These are phyloP conservation scores for Aphelinus atriplicis DNA, from an alignment of 1,140 invertebrate genomes.

Conservation along the genomic window DNA sequence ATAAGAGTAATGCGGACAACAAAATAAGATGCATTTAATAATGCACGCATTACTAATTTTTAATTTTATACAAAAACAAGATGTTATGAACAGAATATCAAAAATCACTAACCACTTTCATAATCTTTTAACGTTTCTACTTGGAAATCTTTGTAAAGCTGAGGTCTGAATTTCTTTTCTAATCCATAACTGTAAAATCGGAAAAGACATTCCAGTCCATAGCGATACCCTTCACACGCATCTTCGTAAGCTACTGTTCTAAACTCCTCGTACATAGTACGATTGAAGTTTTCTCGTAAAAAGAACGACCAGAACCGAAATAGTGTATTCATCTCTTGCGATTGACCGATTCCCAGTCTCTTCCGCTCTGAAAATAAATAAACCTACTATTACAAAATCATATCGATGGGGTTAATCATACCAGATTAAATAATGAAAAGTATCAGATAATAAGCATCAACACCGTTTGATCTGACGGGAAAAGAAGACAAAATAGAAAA, in stretches of 20 bases:
- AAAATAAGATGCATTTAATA: too few species aligned
- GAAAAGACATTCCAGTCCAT: constrained; percentile 95
- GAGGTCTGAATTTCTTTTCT: constrained; percentile 92
- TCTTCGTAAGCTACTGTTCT: constrained; percentile 90
- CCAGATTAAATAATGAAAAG: neutral
- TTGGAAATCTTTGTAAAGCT: constrained; percentile 96
- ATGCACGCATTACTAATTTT: neutral
- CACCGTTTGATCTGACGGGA: constrained; percentile 56
- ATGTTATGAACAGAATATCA: constrained; percentile 39
- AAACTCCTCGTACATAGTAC: constrained; percentile 98
- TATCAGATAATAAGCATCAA: constrained; percentile 45
- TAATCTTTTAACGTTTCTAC: constrained; percentile 92
- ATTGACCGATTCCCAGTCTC: constrained; percentile 90
- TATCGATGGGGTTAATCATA: constrained; percentile 4
- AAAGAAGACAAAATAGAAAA: constrained; percentile 61
- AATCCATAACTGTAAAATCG: constrained; percentile 98
- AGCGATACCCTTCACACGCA: constrained; percentile 89
- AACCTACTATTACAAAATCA: constrained; percentile 26
- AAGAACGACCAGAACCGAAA: constrained; percentile 99
- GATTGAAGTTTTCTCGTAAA: constrained; percentile 96
- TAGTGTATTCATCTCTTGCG: constrained; percentile 96
- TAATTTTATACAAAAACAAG: constrained; percentile 7
- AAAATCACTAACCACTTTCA: constrained; percentile 74
- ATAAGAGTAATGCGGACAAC: too few species aligned
- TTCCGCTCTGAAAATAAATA: constrained; percentile 79